Base-by-base conservation (phyloP, 1,140 invertebrate species). In the Microplitis mediator region DNA sequence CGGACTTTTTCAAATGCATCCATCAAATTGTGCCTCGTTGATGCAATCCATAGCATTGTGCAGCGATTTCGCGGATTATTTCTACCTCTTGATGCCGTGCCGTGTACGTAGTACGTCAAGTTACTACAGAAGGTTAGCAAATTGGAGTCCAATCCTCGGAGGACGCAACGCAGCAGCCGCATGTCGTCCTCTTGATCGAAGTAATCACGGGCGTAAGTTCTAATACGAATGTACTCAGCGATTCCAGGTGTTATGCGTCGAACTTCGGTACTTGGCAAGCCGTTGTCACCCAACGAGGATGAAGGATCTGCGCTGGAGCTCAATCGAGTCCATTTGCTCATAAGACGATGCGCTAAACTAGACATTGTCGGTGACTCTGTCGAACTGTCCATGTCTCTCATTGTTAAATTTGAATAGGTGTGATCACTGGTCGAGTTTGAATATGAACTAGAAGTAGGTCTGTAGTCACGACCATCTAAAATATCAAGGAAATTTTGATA, bases 361-460 rank as follows among this genome's bases (percentile, higher is more conserved):
- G 77, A 76, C 68, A 79, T 78, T 45, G 74, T 79, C 0, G 79
- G 78, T 63, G 76, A 79, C n/a, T 70, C 54, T 23, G 23, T 23
- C 23, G 23, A 1, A 51, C 68, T 72, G 0, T 66, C 35, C 11
- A 50, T 63, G 4, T 63, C 66, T 60, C 58, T 68, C 9, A 52
- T 75, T 2, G 76, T 76, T 39, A 77, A 13, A 71, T 78, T 82
- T 3, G 81, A 82, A 65, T 83, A 81, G 4, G 80, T 84, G 36
- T 82, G 81, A 77, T 84, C 81, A 31, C 74, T 81, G 3, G 60
- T 78, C 23, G 75, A 45, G 58, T 50, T 70, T 4, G 66, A 39
- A 52, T 62, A 63, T 4, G 35, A 13, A 61, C 31, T 69, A 50
- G 51, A 32, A 61, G 23, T 65, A 73, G 36, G 5, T 31, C 56